Evolutionary conservation across 1,140 invertebrate genomes (phyloP).

Genomic region (Mylabris phalerata): DNA sequence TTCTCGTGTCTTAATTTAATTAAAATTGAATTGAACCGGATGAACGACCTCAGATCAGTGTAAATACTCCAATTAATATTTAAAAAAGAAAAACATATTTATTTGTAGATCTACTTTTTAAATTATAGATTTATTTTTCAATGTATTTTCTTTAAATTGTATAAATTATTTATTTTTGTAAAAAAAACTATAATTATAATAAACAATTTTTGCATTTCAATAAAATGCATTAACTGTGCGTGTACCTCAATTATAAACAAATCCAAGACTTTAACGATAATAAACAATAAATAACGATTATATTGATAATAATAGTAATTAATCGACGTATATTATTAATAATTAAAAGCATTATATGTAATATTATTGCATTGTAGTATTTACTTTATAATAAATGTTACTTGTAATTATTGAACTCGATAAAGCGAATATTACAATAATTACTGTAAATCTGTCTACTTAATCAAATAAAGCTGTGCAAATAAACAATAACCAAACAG

Average conservation of each 20-base stretch:
- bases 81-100: neutral
- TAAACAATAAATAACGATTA: neutral
- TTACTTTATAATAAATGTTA: constrained; percentile 5
- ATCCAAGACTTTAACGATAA: neutral
- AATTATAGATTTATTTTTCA: too few species aligned
- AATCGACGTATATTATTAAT: too few species aligned
- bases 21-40: too few species aligned
- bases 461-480: constrained; percentile 18
- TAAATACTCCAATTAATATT: constrained; percentile 1
- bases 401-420: neutral
- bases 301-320: too few species aligned
- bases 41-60: too few species aligned
- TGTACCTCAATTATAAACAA: constrained; percentile 11
- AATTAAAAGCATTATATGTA: too few species aligned
- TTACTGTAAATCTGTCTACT: neutral
- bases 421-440: too few species aligned
- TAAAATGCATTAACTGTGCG: constrained; percentile 11
- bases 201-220: constrained; percentile 11
- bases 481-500: neutral
- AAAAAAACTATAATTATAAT: neutral
- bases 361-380: constrained; percentile 10
- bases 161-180: constrained; percentile 14
- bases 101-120: too few species aligned
- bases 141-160: neutral
- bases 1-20: neutral